Conservation (phyloP, 2,888 invertebrate genomes). For the Magallana nippona region DNA sequence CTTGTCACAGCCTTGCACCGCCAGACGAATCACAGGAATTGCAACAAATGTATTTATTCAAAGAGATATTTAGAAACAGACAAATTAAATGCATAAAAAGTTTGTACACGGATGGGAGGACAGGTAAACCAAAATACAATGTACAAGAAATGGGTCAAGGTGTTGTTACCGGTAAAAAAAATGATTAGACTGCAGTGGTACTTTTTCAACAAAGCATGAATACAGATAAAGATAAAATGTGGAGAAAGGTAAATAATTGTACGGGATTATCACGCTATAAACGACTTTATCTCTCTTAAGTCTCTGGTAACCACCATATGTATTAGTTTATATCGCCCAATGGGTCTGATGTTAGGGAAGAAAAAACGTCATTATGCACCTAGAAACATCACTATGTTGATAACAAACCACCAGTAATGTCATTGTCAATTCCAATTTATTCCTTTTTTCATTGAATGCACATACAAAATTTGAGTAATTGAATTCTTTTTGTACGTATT, state of each 20-base stretch:
- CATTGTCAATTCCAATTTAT: no score
- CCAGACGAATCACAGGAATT: no score
- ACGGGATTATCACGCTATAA: neutral
- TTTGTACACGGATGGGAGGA: no score
- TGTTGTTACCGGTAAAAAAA: neutral
- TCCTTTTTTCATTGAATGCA: neutral
- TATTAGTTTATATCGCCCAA: conserved; percentile 20
- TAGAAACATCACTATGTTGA: conserved; percentile 11
- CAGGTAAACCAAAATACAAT: neutral
- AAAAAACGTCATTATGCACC: neutral
- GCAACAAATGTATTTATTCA: no score
- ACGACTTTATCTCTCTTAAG: neutral
- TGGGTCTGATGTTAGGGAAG: neutral
- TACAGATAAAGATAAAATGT: neutral
- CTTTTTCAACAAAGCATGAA: no score
- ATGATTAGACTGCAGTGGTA: no score
- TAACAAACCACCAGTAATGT: neutral
- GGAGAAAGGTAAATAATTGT: neutral
- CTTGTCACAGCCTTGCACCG: neutral
- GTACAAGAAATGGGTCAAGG: neutral
- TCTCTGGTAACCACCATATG: neutral
- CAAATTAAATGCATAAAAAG: no score
- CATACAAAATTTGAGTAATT: neutral
- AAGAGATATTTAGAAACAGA: no score
- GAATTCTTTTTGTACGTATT: neutral